These are phyloP conservation scores for Mesembrinibis cayennensis DNA, from an alignment of 2,113 vertebrate genomes.

Conservation along the genomic window DNA sequence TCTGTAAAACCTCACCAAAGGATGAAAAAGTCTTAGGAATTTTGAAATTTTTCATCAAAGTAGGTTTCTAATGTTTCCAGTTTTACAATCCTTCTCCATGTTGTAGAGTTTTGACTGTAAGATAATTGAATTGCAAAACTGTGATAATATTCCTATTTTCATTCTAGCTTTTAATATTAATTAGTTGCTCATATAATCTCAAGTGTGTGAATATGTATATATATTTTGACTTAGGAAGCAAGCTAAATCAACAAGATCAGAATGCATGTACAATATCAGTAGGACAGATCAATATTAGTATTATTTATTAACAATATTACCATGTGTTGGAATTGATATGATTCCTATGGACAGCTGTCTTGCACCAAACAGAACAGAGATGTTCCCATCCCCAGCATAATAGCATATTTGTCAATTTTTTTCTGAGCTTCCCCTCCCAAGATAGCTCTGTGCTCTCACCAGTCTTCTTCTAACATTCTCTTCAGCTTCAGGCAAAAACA, in stretches of 20 bases:
- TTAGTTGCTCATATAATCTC: background rate
- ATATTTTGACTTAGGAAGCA: background rate
- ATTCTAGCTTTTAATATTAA: slow-evolving; percentile 3
- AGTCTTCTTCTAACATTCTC: background rate
- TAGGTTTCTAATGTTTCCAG: background rate
- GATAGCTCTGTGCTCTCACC: background rate
- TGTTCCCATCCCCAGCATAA: background rate
- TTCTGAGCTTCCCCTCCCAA: background rate
- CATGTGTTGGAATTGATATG: rapidly evolving
- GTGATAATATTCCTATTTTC: background rate
- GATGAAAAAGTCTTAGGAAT: background rate
- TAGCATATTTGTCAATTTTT: background rate
- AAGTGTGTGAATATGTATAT: background rate
- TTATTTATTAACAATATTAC: background rate
- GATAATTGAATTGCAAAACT: background rate
- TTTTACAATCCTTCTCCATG: background rate
- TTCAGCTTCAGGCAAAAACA: background rate
- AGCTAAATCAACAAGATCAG: background rate
- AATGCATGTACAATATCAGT: background rate
- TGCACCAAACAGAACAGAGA: background rate
- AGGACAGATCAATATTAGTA: background rate
- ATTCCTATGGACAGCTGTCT: background rate
- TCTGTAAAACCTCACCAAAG: slow-evolving; percentile 1
- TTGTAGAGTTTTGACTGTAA: background rate
- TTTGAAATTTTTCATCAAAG: slow-evolving; percentile 4